Percentiles rank a stretch among this genome's conserved stretches.
phyloP scores from a whole-genome alignment of 1,140 invertebrate species.

The Cydia fagiglandana region DNA sequence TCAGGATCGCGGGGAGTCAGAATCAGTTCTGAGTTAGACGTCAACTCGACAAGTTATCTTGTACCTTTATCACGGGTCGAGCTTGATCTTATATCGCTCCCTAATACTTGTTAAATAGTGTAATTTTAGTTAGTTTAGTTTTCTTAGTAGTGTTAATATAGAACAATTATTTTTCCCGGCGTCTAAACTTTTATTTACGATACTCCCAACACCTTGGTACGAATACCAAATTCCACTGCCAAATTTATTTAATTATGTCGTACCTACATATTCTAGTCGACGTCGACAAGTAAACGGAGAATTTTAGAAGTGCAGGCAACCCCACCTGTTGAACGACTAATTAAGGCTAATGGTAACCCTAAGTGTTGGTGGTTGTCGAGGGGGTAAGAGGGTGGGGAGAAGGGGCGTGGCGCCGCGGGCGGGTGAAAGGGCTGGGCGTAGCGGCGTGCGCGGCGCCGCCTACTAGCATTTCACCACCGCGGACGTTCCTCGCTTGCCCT shows the following conservation, averaged over 20 bases:
- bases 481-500: slow-evolving; percentile 66
- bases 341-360: slow-evolving; percentile 24
- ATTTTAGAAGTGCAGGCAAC: neutral
- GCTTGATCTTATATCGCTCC: no score
- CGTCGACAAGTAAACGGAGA: neutral
- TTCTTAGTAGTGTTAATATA: no score
- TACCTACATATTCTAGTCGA: neutral
- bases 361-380: slow-evolving; percentile 53
- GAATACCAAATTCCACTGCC: no score
- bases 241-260: neutral
- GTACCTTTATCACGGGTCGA: no score
- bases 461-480: slow-evolving; percentile 74
- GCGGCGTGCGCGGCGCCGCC: slow-evolving; percentile 72
- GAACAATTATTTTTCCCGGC: no score
- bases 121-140: no score
- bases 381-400: slow-evolving; percentile 50
- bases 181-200: no score
- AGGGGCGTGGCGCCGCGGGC: slow-evolving; percentile 58
- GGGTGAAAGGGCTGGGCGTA: slow-evolving; percentile 76
- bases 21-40: no score
- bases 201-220: no score
- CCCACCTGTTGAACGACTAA: neutral
- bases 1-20: no score
- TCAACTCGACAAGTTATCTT: no score
- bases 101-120: no score